Conservation (phyloP, 2,888 invertebrate species). For the Metopia argyrocephala region DNA sequence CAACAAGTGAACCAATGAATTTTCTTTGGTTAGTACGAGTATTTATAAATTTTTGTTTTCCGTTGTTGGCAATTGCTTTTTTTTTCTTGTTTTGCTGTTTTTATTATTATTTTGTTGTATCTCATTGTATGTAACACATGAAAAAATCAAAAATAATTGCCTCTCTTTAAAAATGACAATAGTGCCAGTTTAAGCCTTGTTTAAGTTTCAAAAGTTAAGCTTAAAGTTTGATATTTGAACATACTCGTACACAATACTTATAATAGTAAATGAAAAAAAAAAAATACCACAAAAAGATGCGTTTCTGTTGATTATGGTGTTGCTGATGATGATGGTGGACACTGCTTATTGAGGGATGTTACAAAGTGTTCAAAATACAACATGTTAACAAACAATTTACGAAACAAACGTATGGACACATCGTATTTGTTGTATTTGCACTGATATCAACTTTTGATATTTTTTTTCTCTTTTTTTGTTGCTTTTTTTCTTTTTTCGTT, state of each 20-base stretch:
- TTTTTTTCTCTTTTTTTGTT: not conserved
- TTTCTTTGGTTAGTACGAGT: too few relatives aligned
- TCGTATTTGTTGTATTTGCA: conserved; percentile 13
- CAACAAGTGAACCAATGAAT: conserved; percentile 52
- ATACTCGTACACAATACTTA: too few relatives aligned
- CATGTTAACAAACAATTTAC: conserved; percentile 63
- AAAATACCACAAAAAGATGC: conserved; percentile 56
- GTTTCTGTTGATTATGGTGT: conserved; percentile 59
- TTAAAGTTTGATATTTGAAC: conserved; percentile 38
- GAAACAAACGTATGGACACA: conserved; percentile 19
- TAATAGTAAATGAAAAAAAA: not conserved
- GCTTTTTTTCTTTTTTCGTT: not conserved
- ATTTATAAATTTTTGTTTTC: too few relatives aligned
- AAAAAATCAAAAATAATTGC: conserved; percentile 74
- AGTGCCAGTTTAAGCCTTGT: conserved; percentile 62
- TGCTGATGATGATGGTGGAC: conserved; percentile 7
- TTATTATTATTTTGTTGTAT: too few relatives aligned
- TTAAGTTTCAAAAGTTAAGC: conserved; percentile 45
- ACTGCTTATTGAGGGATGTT: conserved; percentile 47
- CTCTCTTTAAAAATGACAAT: conserved; percentile 66
- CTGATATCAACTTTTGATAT: conserved; percentile 14
- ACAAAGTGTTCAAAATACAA: conserved; percentile 60
- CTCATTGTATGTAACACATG: conserved; percentile 58
- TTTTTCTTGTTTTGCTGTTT: too few relatives aligned
- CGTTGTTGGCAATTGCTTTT: too few relatives aligned